A percentile compares a stretch with the other conserved stretches of the same genome.
phyloP scores from a whole-genome alignment of 2,888 invertebrate species.

The Oxyteleia sp. region DNA sequence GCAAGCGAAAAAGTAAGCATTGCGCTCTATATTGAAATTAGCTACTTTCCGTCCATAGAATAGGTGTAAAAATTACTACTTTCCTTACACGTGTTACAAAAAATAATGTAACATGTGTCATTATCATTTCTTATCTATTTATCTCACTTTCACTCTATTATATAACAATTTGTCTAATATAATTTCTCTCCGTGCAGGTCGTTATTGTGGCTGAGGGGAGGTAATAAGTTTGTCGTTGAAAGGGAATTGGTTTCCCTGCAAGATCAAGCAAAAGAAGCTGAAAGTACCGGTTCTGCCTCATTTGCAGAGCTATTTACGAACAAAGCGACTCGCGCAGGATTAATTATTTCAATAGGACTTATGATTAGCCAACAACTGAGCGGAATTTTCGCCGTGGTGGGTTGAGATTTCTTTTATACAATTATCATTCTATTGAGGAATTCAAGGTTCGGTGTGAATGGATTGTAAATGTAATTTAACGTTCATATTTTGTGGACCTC shows the following conservation, averaged over 20 bases:
- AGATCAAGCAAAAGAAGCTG: conserved; percentile 76
- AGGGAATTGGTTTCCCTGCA: conserved; percentile 80
- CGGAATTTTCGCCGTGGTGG: conserved; percentile 87
- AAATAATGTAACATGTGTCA: no score
- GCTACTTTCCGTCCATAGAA: no score
- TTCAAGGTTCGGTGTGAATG: conserved; percentile 5
- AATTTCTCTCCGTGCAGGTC: no score
- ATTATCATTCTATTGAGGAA: background rate
- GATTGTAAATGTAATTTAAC: conserved; percentile 1
- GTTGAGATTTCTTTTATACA: conserved; percentile 27
- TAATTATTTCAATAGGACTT: conserved; percentile 85
- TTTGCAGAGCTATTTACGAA: conserved; percentile 84
- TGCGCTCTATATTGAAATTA: no score
- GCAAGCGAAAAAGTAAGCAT: no score
- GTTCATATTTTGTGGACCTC: background rate
- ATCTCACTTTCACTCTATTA: no score
- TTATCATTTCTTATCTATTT: no score
- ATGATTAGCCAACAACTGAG: conserved; percentile 87
- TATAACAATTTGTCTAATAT: no score
- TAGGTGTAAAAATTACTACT: no score
- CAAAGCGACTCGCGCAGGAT: conserved; percentile 84
- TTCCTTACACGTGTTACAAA: no score
- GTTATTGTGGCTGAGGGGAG: conserved; percentile 81
- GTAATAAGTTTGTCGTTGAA: conserved; percentile 79
- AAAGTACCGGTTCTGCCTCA: conserved; percentile 54